Percentiles rank a stretch among this genome's conserved stretches.
Evolutionary conservation across 2,888 invertebrate genomes (phyloP).

Genomic region (Aromia moschata): DNA sequence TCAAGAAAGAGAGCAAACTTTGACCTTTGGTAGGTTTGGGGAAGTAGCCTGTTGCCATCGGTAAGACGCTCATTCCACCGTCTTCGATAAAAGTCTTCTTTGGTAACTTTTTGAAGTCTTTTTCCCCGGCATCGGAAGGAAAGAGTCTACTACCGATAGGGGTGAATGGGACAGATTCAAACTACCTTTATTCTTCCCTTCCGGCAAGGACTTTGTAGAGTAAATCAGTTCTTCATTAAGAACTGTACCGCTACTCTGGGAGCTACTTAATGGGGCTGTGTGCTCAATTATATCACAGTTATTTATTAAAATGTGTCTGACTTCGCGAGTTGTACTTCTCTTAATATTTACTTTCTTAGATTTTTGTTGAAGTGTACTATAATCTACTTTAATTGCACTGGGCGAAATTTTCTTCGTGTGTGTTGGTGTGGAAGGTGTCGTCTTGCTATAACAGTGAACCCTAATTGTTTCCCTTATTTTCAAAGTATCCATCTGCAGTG

Average conservation of each 20-base stretch:
- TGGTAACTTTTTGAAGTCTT: slow-evolving; percentile 62
- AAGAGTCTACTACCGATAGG: slow-evolving; percentile 57
- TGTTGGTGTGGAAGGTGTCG: slow-evolving; percentile 58
- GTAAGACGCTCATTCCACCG: slow-evolving; percentile 68
- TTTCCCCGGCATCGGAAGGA: slow-evolving; percentile 61
- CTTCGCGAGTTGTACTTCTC: slow-evolving; percentile 37
- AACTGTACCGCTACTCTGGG: slow-evolving; percentile 46
- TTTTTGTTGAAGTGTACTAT: slow-evolving; percentile 42
- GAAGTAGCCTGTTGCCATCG: slow-evolving; percentile 70
- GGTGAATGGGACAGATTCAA: slow-evolving; percentile 49
- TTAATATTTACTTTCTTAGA: slow-evolving; percentile 26
- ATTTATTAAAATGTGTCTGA: slow-evolving; percentile 55
- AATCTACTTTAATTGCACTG: slow-evolving; percentile 52
- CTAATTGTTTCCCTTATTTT: slow-evolving; percentile 39
- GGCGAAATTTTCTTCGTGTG: slow-evolving; percentile 48
- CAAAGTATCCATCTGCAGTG: slow-evolving; percentile 49
- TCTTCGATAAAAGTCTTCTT: slow-evolving; percentile 70
- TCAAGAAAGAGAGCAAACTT: slow-evolving; percentile 76
- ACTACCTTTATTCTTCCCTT: slow-evolving; percentile 31
- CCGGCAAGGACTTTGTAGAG: slow-evolving; percentile 49
- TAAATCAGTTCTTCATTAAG: slow-evolving; percentile 46
- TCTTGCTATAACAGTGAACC: slow-evolving; percentile 52
- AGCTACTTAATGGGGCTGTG: slow-evolving; percentile 54
- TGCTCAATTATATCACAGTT: slow-evolving; percentile 59
- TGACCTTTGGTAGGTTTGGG: slow-evolving; percentile 74